Conservation (phyloP, 2,113 vertebrate species). For the Nycticorax nycticorax region DNA sequence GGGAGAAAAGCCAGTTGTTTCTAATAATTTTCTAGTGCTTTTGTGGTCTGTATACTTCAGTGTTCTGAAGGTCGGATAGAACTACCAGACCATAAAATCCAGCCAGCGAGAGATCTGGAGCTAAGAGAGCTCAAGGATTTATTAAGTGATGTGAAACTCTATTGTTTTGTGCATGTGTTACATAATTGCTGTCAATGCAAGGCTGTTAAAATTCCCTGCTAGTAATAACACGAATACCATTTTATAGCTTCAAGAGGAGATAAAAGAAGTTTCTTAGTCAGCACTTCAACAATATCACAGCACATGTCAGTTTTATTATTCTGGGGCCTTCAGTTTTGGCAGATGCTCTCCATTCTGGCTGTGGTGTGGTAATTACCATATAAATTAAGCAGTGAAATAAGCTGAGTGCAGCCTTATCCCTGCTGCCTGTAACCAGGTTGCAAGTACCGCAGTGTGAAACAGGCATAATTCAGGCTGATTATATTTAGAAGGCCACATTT, state of each 20-base stretch:
- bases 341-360: conserved; percentile 73
- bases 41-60: conserved; percentile 67
- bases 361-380: conserved; percentile 77
- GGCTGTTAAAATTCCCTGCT: conserved; percentile 78
- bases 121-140: conserved; percentile 77
- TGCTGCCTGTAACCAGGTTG: conserved; percentile 62
- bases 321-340: conserved; percentile 73
- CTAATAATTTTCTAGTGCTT: conserved; percentile 66
- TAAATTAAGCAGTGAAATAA: conserved; percentile 78
- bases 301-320: conserved; percentile 74
- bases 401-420: conserved; percentile 56
- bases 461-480: conserved; percentile 63
- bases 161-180: conserved; percentile 80
- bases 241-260: conserved; percentile 75
- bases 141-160: conserved; percentile 79
- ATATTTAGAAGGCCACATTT: conserved; percentile 48
- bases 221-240: conserved; percentile 77
- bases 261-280: conserved; percentile 80
- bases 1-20: conserved; percentile 54
- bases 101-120: conserved; percentile 74
- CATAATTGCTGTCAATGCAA: conserved; percentile 80
- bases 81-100: conserved; percentile 83
- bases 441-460: conserved; percentile 61
- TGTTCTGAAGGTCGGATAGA: conserved; percentile 71
- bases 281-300: conserved; percentile 72